Percentiles rank a stretch among this genome's conserved stretches.
These are phyloP conservation scores for Muscidifurax raptorellus DNA, from an alignment of 1,140 invertebrate genomes.

Conservation along the genomic window DNA sequence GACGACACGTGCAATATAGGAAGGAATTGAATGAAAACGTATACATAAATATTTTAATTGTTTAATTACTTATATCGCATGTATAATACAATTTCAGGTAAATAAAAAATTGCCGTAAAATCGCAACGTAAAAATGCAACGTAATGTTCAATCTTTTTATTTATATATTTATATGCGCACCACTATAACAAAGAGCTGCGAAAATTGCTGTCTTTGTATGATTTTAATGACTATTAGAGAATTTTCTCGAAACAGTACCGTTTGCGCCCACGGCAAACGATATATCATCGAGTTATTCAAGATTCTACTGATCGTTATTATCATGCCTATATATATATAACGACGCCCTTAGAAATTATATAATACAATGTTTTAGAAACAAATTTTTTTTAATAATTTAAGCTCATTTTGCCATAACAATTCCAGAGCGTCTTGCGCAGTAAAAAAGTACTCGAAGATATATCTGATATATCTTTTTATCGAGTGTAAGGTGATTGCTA, in stretches of 20 bases:
- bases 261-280: too few species aligned
- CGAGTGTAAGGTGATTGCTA: background rate
- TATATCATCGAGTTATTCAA: background rate
- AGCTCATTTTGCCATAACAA: background rate
- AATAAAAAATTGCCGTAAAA: background rate
- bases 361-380: background rate
- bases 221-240: too few species aligned
- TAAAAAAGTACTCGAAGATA: background rate
- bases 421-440: background rate
- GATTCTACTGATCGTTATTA: background rate
- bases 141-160: background rate
- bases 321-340: background rate
- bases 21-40: background rate
- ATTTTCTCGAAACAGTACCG: too few species aligned
- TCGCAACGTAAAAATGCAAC: background rate
- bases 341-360: background rate
- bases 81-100: background rate
- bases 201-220: too few species aligned
- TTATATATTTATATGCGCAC: background rate
- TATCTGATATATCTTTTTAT: slow-evolving; percentile 12
- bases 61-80: background rate
- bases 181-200: background rate
- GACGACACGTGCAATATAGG: background rate
- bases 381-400: background rate
- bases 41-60: background rate